phyloP scores from a whole-genome alignment of 92 coral and sea anemone species.

The Muricea muricata region DNA sequence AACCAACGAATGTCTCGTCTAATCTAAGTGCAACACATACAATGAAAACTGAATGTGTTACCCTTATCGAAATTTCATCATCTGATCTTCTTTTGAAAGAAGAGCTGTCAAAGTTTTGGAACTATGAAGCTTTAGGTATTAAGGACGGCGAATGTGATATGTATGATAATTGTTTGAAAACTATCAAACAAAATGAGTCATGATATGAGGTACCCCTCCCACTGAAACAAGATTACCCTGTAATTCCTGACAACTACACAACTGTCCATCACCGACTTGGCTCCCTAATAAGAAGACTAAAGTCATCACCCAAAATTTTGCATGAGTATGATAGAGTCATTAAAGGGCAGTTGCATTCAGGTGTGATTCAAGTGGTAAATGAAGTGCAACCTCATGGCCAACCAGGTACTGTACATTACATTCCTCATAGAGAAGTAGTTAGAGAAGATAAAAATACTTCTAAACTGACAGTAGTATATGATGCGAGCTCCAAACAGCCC shows the following conservation, averaged over 20 bases:
- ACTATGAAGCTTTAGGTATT: constrained; percentile 41
- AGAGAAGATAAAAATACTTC: not conserved
- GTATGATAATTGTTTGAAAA: constrained; percentile 25
- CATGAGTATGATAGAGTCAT: constrained; percentile 38
- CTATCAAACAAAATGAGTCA: constrained; percentile 28
- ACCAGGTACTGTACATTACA: not conserved
- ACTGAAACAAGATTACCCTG: constrained; percentile 48
- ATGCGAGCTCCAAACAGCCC: not conserved
- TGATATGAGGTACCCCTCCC: constrained; percentile 54
- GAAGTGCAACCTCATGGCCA: not conserved
- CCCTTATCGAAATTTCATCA: constrained; percentile 13
- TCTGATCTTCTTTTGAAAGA: constrained; percentile 12
- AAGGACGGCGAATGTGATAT: constrained; percentile 2
- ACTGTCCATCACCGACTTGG: constrained; percentile 30
- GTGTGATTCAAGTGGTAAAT: constrained; percentile 34
- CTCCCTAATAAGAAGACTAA: constrained; percentile 28
- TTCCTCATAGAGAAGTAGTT: not conserved
- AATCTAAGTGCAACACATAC: constrained; percentile 27
- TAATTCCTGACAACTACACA: constrained; percentile 40
- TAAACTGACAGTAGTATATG: not conserved
- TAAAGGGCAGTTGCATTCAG: constrained; percentile 43
- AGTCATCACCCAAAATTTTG: not conserved
- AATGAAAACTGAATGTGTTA: constrained; percentile 33
- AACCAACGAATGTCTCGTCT: not conserved
- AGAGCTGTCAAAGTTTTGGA: constrained; percentile 39